Conservation (phyloP, 2,888 invertebrate genomes). For the Nipponacmea schrenckii region DNA sequence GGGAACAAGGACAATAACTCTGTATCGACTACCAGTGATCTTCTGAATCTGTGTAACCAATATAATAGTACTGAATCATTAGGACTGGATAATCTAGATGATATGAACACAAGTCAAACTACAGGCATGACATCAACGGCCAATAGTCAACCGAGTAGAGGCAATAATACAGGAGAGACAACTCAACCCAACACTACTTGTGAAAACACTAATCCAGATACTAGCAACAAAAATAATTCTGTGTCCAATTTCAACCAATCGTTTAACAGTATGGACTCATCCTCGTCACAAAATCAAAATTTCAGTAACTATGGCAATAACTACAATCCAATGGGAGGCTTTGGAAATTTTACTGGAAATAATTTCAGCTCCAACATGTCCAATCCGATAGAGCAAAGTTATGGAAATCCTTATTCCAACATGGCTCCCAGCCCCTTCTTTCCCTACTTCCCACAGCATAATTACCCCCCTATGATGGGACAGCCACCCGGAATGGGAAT, state of each 20-base stretch:
- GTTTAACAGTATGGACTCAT: no score
- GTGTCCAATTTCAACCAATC: no score
- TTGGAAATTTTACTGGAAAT: not conserved
- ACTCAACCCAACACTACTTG: no score
- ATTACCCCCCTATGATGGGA: not conserved
- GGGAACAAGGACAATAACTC: no score
- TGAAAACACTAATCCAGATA: no score
- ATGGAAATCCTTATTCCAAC: not conserved
- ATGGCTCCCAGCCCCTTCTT: not conserved
- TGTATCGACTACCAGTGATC: not conserved
- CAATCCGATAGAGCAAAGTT: not conserved
- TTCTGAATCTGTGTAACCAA: not conserved
- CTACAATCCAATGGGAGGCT: not conserved
- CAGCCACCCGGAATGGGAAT: not conserved
- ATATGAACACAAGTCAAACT: no score
- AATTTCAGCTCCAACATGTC: not conserved
- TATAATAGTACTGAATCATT: not conserved
- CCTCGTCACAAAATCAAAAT: not conserved
- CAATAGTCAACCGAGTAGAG: no score
- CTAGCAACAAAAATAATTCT: no score
- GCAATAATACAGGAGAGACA: no score
- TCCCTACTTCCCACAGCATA: not conserved
- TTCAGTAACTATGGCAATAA: not conserved
- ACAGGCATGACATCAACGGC: no score
- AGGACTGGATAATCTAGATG: no score